A percentile compares a stretch with the other conserved stretches of the same genome.
Conservation (phyloP, 1,140 invertebrate species). For the Euwallacea similis region DNA sequence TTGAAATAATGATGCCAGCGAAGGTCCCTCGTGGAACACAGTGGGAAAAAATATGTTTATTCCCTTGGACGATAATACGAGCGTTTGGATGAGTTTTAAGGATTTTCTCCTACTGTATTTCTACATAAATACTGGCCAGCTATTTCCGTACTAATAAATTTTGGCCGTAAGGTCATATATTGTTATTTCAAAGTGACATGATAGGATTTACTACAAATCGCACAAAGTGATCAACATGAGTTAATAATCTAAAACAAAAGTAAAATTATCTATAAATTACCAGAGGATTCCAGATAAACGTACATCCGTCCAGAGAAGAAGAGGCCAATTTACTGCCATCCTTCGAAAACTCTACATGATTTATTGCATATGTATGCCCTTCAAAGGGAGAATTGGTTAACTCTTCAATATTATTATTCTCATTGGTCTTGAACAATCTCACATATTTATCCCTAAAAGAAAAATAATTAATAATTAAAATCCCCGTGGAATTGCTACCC, state of each 20-base stretch:
- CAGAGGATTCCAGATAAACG: conserved; percentile 67
- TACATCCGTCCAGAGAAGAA: conserved; percentile 73
- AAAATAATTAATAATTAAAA: conserved; percentile 1
- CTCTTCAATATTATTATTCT: conserved; percentile 55
- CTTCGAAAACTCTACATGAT: conserved; percentile 68
- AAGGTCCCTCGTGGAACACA: too few relatives aligned
- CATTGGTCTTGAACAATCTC: conserved; percentile 55
- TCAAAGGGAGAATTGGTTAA: conserved; percentile 58
- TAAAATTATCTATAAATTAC: conserved; percentile 49
- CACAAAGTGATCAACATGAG: too few relatives aligned
- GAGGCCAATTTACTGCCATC: conserved; percentile 67
- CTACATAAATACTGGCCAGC: too few relatives aligned
- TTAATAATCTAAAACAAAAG: neutral
- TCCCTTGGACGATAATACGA: too few relatives aligned
- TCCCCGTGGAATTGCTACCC: neutral
- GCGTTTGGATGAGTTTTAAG: too few relatives aligned
- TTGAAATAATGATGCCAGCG: too few relatives aligned
- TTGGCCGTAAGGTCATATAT: too few relatives aligned
- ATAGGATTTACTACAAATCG: too few relatives aligned
- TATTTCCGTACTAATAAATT: too few relatives aligned
- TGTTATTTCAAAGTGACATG: too few relatives aligned
- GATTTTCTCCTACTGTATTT: too few relatives aligned
- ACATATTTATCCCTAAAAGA: conserved; percentile 62
- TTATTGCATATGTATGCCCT: conserved; percentile 65
- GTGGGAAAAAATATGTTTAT: too few relatives aligned